A percentile compares a stretch with the other conserved stretches of the same genome.
Evolutionary conservation across 1,140 invertebrate genomes (phyloP).

Genomic region (Drosophila mayri): DNA sequence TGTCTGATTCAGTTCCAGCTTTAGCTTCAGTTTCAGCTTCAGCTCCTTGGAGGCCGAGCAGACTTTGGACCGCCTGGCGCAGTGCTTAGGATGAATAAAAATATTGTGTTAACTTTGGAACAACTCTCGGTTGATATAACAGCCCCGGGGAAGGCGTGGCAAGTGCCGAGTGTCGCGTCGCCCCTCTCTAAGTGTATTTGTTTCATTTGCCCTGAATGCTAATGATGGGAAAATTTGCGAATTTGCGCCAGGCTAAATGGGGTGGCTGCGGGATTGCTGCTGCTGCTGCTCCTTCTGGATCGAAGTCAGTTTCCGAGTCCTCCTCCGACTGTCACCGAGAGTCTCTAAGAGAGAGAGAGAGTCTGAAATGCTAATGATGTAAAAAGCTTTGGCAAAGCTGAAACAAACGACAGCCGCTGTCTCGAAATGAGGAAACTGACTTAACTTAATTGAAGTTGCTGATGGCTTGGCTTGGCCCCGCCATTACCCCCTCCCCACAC

Average conservation of each 20-base stretch:
- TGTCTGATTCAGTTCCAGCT: constrained; percentile 32
- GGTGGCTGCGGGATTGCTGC: constrained; percentile 7
- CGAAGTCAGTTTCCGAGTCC: constrained; percentile 36
- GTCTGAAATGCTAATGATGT: constrained; percentile 81
- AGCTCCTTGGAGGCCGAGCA: background rate
- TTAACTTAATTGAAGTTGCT: constrained; percentile 83
- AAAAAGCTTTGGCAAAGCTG: constrained; percentile 74
- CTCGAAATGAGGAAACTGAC: constrained; percentile 80
- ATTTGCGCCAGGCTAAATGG: constrained; percentile 62
- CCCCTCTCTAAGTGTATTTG: constrained; percentile 76
- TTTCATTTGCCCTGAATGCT: constrained; percentile 83
- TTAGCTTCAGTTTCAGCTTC: background rate
- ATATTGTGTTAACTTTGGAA: constrained; percentile 81
- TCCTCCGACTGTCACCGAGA: constrained; percentile 26
- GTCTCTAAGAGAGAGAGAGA: constrained; percentile 1
- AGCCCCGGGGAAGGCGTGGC: constrained; percentile 29
- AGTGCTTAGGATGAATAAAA: constrained; percentile 79
- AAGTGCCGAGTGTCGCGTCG: constrained; percentile 42
- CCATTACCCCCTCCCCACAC: background rate
- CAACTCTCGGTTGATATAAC: constrained; percentile 52
- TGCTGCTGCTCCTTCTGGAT: constrained; percentile 13
- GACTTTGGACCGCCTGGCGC: constrained; percentile 27
- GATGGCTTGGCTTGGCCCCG: constrained; percentile 44
- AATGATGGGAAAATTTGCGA: constrained; percentile 83
- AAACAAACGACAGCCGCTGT: constrained; percentile 79